Conservation (phyloP, 2,113 vertebrate species). For the Piaya cayana region DNA sequence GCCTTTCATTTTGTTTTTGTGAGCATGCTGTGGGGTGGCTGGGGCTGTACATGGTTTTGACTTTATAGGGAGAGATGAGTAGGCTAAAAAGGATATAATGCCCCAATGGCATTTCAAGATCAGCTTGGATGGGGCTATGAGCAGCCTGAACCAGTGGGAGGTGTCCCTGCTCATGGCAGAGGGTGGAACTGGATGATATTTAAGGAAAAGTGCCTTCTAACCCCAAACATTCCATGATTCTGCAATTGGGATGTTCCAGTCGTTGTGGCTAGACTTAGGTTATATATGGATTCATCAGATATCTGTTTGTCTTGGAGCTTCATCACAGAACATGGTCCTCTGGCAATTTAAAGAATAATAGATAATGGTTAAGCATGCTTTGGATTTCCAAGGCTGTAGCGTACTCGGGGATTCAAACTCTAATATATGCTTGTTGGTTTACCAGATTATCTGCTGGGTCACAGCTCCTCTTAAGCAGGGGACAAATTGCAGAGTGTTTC, state of each 20-base stretch:
- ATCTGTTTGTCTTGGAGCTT: neutral
- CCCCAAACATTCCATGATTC: no score
- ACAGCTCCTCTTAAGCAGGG: neutral
- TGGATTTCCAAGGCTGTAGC: neutral
- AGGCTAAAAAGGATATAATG: neutral
- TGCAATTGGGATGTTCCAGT: neutral
- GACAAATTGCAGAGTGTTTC: neutral
- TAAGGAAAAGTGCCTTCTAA: no score
- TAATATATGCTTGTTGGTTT: neutral
- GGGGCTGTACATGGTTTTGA: neutral
- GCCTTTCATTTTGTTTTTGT: neutral
- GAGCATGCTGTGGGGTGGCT: fast-evolving
- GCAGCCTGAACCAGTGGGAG: no score
- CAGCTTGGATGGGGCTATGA: no score
- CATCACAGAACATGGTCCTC: neutral
- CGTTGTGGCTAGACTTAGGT: neutral
- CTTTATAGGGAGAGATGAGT: neutral
- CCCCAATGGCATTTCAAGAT: no score
- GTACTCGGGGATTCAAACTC: neutral
- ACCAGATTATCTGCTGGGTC: neutral
- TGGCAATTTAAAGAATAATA: neutral
- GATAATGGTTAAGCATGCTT: neutral
- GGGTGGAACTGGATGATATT: no score
- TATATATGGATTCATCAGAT: fast-evolving
- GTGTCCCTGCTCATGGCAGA: no score